phyloP scores from a whole-genome alignment of 2,113 vertebrate species.

The Pholis gunnellus region DNA sequence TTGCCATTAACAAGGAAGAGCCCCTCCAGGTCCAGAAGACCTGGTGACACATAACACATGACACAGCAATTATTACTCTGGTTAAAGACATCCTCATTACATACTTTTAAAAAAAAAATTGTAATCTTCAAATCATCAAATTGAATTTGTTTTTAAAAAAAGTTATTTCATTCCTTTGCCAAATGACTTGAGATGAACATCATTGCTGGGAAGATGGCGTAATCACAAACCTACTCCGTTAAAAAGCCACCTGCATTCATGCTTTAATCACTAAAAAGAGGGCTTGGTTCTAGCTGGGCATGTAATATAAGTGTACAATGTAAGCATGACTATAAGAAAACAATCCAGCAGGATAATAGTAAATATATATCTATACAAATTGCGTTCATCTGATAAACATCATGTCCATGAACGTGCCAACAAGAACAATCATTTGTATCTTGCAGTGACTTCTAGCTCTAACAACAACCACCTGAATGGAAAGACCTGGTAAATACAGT shows the following conservation, averaged over 20 bases:
- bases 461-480: neutral
- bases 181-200: conserved; percentile 1
- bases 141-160: neutral
- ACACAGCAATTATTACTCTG: neutral
- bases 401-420: neutral
- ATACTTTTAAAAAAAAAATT: too few relatives aligned
- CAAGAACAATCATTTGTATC: too few relatives aligned
- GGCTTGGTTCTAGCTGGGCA: neutral
- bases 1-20: conserved; percentile 98
- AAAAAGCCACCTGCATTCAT: neutral
- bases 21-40: conserved; percentile 95
- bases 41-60: conserved; percentile 68
- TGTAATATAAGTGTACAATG: neutral
- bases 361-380: too few relatives aligned
- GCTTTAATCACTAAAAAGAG: neutral
- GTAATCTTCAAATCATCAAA: neutral
- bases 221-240: neutral
- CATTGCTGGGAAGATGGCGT: neutral
- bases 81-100: neutral
- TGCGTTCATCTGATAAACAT: too few relatives aligned
- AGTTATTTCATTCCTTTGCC: neutral
- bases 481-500: neutral
- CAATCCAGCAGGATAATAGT: too few relatives aligned
- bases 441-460: neutral
- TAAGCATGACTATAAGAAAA: too few relatives aligned